Percentiles rank a stretch among this genome's conserved stretches.
phyloP scores from a whole-genome alignment of 2,888 invertebrate genomes.

The Eubasilissa splendida region DNA sequence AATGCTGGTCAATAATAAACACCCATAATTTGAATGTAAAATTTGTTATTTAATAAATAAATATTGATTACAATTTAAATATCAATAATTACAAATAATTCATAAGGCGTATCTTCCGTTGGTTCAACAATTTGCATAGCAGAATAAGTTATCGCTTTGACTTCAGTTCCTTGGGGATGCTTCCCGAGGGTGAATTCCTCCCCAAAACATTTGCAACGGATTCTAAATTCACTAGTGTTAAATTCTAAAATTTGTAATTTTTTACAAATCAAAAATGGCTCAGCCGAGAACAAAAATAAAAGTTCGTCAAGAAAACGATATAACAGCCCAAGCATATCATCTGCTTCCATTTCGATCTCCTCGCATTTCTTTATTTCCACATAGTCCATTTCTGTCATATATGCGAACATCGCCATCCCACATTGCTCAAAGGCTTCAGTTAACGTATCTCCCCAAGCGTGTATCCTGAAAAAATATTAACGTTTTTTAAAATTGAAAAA shows the following conservation, averaged over 20 bases:
- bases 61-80: conserved; percentile 74
- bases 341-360: conserved; percentile 89
- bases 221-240: conserved; percentile 85
- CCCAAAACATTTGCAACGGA: conserved; percentile 89
- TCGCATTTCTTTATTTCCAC: conserved; percentile 86
- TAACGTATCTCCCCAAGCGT: conserved; percentile 92
- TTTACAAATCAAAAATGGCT: conserved; percentile 90
- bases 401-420: conserved; percentile 96
- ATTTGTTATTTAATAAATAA: conserved; percentile 26
- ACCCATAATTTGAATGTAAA: conserved; percentile 28
- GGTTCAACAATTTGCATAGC: conserved; percentile 94
- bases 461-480: conserved; percentile 75
- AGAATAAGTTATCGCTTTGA: conserved; percentile 99
- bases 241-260: conserved; percentile 92
- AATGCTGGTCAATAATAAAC: conserved; percentile 36
- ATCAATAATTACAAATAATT: conserved; percentile 98
- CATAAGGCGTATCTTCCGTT: conserved; percentile 80
- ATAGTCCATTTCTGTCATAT: conserved; percentile 93
- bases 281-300: conserved; percentile 92
- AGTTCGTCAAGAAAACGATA: conserved; percentile 96
- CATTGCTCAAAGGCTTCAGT: conserved; percentile 95
- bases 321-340: conserved; percentile 90
- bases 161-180: conserved; percentile 98
- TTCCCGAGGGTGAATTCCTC: conserved; percentile 94
- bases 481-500: not conserved